These are phyloP conservation scores for Odontesthes bonariensis DNA, from an alignment of 2,113 vertebrate genomes.

Conservation along the genomic window DNA sequence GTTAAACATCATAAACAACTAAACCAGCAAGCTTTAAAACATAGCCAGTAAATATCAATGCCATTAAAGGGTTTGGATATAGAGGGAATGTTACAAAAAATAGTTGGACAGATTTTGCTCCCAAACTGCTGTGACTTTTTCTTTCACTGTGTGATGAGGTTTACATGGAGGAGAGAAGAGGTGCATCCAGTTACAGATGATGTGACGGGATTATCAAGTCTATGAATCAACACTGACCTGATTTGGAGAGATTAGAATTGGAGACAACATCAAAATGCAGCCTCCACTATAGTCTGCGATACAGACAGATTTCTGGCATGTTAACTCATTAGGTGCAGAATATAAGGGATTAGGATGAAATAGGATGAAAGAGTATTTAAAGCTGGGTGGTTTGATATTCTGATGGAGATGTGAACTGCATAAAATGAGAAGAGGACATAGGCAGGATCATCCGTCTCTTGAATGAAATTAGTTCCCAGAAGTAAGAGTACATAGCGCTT, in stretches of 20 bases:
- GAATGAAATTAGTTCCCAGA: conserved; percentile 19
- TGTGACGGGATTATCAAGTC: background rate
- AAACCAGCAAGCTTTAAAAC: background rate
- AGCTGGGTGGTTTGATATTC: conserved; percentile 20
- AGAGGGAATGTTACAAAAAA: background rate
- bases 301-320: conserved; percentile 20
- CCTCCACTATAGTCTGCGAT: background rate
- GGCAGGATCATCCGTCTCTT: conserved; percentile 11
- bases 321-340: conserved; percentile 42
- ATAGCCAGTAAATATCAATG: background rate
- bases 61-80: background rate
- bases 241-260: background rate
- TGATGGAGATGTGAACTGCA: conserved; percentile 40
- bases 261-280: conserved; percentile 25
- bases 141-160: background rate
- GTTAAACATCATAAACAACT: no score
- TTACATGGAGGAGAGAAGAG: background rate
- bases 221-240: conserved; percentile 15
- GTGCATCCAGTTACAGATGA: background rate
- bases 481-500: background rate
- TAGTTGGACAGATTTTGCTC: background rate
- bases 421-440: background rate
- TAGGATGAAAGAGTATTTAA: background rate
- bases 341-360: conserved; percentile 25
- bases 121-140: background rate